Conservation (phyloP, 2,797 vertebrate species). For the Gobionotothen gibberifrons region DNA sequence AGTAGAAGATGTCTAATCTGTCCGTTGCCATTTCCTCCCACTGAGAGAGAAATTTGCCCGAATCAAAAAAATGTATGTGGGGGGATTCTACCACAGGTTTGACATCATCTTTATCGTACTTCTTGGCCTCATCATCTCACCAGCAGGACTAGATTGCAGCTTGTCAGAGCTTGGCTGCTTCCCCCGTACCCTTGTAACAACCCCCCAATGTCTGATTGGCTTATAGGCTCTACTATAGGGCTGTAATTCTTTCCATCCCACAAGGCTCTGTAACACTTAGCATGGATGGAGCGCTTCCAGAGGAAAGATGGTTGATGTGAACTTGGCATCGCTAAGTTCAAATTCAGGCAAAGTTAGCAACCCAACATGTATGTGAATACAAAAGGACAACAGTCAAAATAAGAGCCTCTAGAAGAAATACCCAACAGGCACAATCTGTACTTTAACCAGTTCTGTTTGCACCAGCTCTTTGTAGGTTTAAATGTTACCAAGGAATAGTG, state of each 20-base stretch:
- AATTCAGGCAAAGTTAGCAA: conserved; percentile 47
- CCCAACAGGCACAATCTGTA: neutral
- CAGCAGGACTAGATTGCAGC: conserved; percentile 71
- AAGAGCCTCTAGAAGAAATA: conserved; percentile 1
- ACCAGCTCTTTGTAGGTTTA: neutral
- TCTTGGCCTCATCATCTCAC: conserved; percentile 73
- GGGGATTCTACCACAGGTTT: conserved; percentile 54
- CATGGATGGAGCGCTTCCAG: conserved; percentile 65
- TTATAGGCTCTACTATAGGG: conserved; percentile 66
- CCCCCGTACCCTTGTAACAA: conserved; percentile 47
- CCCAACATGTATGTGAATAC: conserved; percentile 21
- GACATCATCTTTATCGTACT: conserved; percentile 78
- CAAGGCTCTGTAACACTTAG: conserved; percentile 69
- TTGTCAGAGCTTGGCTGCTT: conserved; percentile 70
- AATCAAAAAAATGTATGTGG: conserved; percentile 56
- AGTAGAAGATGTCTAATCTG: conserved; percentile 75
- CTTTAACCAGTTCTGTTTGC: neutral
- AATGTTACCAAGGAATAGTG: neutral
- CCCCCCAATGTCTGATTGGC: conserved; percentile 74
- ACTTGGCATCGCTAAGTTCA: conserved; percentile 60
- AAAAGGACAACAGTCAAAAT: conserved; percentile 12
- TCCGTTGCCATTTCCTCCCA: conserved; percentile 78
- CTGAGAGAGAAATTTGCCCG: conserved; percentile 68
- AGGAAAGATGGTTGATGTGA: conserved; percentile 58
- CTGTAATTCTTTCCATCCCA: conserved; percentile 79